Evolutionary conservation across 2,797 vertebrate species (phyloP).

Genomic region (Lophura swinhoii): DNA sequence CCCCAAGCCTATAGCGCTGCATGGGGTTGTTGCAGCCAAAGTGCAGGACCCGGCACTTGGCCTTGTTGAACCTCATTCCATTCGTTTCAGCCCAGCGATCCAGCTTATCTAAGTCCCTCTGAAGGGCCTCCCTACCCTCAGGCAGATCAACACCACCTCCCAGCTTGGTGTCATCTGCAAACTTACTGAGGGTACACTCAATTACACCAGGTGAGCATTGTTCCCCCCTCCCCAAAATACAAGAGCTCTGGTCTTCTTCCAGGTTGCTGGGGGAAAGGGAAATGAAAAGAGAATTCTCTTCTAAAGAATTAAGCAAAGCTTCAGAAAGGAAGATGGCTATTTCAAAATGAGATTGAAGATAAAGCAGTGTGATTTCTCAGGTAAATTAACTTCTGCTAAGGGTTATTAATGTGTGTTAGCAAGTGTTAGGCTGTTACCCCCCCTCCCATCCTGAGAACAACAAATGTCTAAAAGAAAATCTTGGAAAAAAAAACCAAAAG

Average conservation of each 20-base stretch:
- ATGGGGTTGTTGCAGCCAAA: no score
- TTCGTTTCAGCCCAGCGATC: no score
- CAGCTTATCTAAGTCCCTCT: no score
- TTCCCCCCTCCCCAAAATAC: neutral
- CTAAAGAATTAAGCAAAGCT: neutral
- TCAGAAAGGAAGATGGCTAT: neutral
- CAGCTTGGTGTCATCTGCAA: no score
- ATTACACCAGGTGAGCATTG: neutral
- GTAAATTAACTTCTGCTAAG: neutral
- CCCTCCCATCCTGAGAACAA: neutral
- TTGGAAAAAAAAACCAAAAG: neutral
- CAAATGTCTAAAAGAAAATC: neutral
- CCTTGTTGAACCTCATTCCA: no score
- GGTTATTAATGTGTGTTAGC: neutral
- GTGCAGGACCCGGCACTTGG: no score
- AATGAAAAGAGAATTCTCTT: neutral
- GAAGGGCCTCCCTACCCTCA: no score
- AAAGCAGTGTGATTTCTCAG: neutral
- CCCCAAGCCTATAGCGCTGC: no score
- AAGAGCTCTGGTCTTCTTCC: neutral
- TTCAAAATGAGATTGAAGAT: neutral
- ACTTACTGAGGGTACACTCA: no score
- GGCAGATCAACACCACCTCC: no score
- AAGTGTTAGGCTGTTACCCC: neutral
- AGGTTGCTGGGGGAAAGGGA: neutral